Evolutionary conservation across 2,888 invertebrate species (phyloP).

Genomic region (Linnaemya vulpina): DNA sequence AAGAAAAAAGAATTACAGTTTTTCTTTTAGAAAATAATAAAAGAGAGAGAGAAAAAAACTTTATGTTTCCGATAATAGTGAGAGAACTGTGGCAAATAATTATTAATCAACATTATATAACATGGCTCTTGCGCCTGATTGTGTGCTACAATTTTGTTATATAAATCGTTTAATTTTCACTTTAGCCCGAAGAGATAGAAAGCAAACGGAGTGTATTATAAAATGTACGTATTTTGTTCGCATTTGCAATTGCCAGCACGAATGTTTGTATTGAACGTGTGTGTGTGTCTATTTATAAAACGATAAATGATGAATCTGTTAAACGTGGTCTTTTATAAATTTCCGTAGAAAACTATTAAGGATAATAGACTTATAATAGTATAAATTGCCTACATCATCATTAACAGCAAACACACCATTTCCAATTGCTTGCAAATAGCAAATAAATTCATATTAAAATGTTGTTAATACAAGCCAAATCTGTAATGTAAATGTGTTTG

Average conservation of each 20-base stretch:
- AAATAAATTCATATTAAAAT: no score
- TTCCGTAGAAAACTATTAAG: conserved; percentile 35
- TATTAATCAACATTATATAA: conserved; percentile 42
- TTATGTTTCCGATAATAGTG: neutral
- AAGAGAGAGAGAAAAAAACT: neutral
- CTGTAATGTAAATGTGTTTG: no score
- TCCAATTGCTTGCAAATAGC: neutral
- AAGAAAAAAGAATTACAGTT: neutral
- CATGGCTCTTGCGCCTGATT: conserved; percentile 33
- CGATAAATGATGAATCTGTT: conserved; percentile 44
- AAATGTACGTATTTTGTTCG: neutral
- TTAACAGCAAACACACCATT: conserved; percentile 31
- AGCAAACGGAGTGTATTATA: neutral
- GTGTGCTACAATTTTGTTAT: conserved; percentile 16
- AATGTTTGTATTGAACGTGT: conserved; percentile 7
- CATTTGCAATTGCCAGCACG: neutral
- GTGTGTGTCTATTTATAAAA: conserved; percentile 19
- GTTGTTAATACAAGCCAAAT: no score
- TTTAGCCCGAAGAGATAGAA: neutral
- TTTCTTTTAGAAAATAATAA: neutral
- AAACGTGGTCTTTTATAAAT: conserved; percentile 28
- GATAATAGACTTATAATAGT: conserved; percentile 16
- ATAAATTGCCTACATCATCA: conserved; percentile 60
- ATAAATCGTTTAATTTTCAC: conserved; percentile 49
- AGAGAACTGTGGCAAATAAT: conserved; percentile 38